Evolutionary conservation across 2,888 invertebrate species (phyloP).

Genomic region (Leucozona laternaria): DNA sequence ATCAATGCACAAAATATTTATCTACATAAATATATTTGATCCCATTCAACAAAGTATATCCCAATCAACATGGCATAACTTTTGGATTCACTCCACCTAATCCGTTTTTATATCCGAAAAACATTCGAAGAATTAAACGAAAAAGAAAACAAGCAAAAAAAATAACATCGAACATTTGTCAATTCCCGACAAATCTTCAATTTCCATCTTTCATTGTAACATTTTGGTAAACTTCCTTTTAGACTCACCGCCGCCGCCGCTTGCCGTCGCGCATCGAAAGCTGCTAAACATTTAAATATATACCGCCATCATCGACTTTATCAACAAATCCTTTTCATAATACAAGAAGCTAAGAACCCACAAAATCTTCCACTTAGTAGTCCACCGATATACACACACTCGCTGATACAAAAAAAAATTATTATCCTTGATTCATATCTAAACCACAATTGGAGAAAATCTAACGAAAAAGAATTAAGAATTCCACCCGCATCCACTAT

Average conservation of each 20-base stretch:
- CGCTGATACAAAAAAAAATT: constrained; percentile 18
- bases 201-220: constrained; percentile 52
- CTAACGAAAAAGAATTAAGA: constrained; percentile 63
- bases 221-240: constrained; percentile 27
- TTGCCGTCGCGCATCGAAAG: not conserved
- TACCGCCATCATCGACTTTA: not conserved
- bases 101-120: constrained; percentile 20
- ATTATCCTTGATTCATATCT: constrained; percentile 72
- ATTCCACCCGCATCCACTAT: constrained; percentile 71
- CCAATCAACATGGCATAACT: constrained; percentile 21
- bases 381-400: constrained; percentile 17
- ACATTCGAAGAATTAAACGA: not conserved
- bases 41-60: not conserved
- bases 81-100: constrained; percentile 22
- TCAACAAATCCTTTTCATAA: constrained; percentile 38
- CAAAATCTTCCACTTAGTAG: constrained; percentile 59
- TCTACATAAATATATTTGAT: not conserved
- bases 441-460: constrained; percentile 26
- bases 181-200: constrained; percentile 57
- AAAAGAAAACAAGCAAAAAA: not conserved
- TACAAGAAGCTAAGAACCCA: constrained; percentile 16
- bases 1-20: not conserved
- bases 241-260: constrained; percentile 34
- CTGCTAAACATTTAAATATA: no score
- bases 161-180: constrained; percentile 55